A percentile compares a stretch with the other conserved stretches of the same genome.
Evolutionary conservation across 2,888 invertebrate species (phyloP).

Genomic region (Ormia ochracea): DNA sequence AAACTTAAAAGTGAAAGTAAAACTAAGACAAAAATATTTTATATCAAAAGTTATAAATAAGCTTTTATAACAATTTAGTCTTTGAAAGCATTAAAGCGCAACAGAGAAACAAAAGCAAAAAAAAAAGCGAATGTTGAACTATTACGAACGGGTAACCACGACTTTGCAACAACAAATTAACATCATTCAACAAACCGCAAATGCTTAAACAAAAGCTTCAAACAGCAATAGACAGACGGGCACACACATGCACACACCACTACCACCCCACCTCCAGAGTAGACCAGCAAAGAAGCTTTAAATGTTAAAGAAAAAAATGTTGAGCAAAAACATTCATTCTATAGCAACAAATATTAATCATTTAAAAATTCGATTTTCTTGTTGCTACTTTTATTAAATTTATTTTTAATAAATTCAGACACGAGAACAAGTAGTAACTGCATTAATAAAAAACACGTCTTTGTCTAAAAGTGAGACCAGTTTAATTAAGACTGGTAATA

Average conservation of each 20-base stretch:
- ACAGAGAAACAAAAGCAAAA: conserved; percentile 43
- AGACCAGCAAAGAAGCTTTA: conserved; percentile 9
- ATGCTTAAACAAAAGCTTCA: not conserved
- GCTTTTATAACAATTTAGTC: not conserved
- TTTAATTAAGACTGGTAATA: conserved; percentile 27
- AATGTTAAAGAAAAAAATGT: not conserved
- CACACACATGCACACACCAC: not conserved
- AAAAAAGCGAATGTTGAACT: conserved; percentile 23
- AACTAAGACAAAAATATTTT: not conserved
- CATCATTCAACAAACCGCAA: conserved; percentile 6
- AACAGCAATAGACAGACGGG: not conserved
- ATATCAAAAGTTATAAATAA: not conserved
- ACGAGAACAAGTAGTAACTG: conserved; percentile 7
- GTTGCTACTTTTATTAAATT: conserved; percentile 1
- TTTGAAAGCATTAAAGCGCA: conserved; percentile 53
- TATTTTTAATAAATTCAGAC: conserved; percentile 12
- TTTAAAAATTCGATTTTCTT: conserved; percentile 10
- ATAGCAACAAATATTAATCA: not conserved
- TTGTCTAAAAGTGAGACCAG: conserved; percentile 55
- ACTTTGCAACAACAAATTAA: not conserved
- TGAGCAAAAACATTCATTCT: conserved; percentile 1
- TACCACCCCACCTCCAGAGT: not conserved
- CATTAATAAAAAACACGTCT: not conserved
- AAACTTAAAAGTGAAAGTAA: conserved; percentile 40
- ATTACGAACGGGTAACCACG: conserved; percentile 12